Evolutionary conservation across 37 sponge, comb jelly and placozoan species (phyloP).

Genomic region (Petrosia ficiformis): DNA sequence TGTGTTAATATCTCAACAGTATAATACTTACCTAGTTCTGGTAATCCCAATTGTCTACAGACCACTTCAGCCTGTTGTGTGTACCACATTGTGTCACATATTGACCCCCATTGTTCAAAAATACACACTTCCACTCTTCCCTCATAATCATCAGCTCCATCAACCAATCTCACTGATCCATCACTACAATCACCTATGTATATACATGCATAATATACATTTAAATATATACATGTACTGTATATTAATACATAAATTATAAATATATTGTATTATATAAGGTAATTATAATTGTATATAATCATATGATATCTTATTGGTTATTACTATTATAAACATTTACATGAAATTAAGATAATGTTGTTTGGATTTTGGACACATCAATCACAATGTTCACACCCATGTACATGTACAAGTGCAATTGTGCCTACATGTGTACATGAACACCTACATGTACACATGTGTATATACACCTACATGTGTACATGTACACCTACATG

Average conservation of each 20-base stretch:
- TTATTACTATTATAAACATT: no score
- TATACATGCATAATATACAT: background rate
- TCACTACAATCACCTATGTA: background rate
- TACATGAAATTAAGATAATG: no score
- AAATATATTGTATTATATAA: no score
- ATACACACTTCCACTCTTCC: background rate
- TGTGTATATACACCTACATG: background rate
- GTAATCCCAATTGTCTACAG: background rate
- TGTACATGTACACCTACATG: background rate
- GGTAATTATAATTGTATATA: no score
- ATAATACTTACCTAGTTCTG: background rate
- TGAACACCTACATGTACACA: background rate
- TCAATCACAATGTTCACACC: background rate
- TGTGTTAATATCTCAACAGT: no score
- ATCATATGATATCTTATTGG: no score
- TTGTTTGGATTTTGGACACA: no score
- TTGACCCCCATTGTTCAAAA: background rate
- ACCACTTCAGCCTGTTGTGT: background rate
- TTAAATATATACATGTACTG: slow-evolving; percentile 1
- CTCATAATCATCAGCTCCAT: background rate
- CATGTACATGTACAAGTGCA: background rate
- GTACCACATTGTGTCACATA: background rate
- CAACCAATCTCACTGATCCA: background rate
- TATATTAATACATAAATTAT: no score
- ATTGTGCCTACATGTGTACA: background rate